Percentiles rank a stretch among this genome's conserved stretches.
These are phyloP conservation scores for Catocala fraxini DNA, from an alignment of 2,888 invertebrate genomes.

Conservation along the genomic window DNA sequence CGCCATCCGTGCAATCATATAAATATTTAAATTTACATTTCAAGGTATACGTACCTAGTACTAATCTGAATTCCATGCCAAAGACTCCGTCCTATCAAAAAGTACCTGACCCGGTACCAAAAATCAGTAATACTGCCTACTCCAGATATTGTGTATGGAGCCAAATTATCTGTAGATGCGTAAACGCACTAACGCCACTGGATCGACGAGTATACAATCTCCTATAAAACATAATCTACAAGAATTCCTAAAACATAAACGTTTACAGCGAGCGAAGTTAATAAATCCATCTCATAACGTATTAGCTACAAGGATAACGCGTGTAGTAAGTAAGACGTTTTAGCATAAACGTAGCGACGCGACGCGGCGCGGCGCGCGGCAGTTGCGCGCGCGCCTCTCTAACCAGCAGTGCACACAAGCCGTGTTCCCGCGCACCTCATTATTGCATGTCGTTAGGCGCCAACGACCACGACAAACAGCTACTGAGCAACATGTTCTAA, in stretches of 20 bases:
- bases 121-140: no score
- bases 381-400: slow-evolving; percentile 56
- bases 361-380: slow-evolving; percentile 10
- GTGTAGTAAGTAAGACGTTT: slow-evolving; percentile 32
- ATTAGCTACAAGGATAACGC: slow-evolving; percentile 15
- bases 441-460: slow-evolving; percentile 83
- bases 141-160: no score
- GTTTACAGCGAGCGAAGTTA: not conserved
- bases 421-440: slow-evolving; percentile 69
- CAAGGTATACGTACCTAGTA: no score
- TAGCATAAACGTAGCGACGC: slow-evolving; percentile 44
- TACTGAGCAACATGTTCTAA: slow-evolving; percentile 46
- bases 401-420: slow-evolving; percentile 71
- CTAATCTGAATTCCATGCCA: no score
- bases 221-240: no score
- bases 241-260: not conserved
- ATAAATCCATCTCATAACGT: not conserved
- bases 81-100: no score
- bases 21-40: no score
- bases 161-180: no score
- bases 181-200: not conserved
- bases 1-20: no score
- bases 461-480: slow-evolving; percentile 65
- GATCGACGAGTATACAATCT: not conserved
- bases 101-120: no score